These are phyloP conservation scores for Tychaedon coryphoeus DNA, from an alignment of 2,113 vertebrate species.

Conservation along the genomic window DNA sequence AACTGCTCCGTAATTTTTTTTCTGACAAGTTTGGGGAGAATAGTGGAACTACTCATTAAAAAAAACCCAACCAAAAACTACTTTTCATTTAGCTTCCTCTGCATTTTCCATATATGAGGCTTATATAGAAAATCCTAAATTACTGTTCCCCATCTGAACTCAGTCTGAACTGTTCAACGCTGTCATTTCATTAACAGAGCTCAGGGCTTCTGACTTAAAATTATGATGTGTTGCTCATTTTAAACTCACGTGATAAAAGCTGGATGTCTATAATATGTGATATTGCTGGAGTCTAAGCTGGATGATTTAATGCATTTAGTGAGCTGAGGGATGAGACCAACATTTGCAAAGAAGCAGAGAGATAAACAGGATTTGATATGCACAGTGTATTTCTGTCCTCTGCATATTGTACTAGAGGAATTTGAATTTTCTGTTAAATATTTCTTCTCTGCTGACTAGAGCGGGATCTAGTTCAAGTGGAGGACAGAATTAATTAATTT, in stretches of 20 bases:
- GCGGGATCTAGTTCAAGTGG: neutral
- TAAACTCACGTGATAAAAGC: constrained; percentile 28
- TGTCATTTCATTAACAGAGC: constrained; percentile 17
- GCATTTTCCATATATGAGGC: neutral
- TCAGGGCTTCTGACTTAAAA: constrained; percentile 13
- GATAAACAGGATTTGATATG: neutral
- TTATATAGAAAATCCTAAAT: neutral
- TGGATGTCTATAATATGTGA: neutral
- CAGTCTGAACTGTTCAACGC: constrained; percentile 11
- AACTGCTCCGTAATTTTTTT: neutral
- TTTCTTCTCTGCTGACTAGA: neutral
- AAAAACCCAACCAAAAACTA: no score
- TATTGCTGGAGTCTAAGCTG: constrained; percentile 10
- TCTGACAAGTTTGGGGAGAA: neutral
- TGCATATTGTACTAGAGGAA: neutral
- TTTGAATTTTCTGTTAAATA: neutral
- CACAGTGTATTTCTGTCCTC: neutral
- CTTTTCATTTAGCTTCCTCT: neutral
- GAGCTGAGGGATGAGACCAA: neutral
- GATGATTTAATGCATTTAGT: neutral
- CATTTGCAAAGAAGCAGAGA: neutral
- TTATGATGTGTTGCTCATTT: neutral
- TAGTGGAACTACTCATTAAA: neutral
- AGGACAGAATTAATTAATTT: neutral
- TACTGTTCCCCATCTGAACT: constrained; percentile 8